Conservation (phyloP, 2,113 vertebrate species). For the Aldabrachelys gigantea region DNA sequence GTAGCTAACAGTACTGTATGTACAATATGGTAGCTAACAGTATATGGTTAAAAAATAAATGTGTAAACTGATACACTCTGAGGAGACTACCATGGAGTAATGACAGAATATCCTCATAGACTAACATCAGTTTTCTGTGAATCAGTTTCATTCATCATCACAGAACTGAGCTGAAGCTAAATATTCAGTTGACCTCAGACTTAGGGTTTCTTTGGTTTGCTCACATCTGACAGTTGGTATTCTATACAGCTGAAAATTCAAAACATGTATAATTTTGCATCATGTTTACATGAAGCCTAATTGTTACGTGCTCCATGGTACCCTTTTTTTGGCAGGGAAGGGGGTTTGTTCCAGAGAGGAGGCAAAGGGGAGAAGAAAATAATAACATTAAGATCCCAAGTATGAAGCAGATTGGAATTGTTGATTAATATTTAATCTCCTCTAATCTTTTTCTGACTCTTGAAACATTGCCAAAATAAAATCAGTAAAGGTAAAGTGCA, state of each 20-base stretch:
- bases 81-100: background rate
- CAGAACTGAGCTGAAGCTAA: constrained; percentile 7
- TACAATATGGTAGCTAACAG: constrained; percentile 51
- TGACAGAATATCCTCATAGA: background rate
- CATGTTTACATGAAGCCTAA: background rate
- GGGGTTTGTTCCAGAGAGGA: background rate
- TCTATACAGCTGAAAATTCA: background rate
- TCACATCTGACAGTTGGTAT: background rate
- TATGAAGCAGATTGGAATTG: constrained; percentile 37
- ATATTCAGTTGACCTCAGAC: constrained; percentile 24
- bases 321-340: background rate
- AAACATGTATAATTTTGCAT: background rate
- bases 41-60: background rate
- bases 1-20: constrained; percentile 39
- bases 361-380: background rate
- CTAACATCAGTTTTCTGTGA: constrained; percentile 24
- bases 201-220: background rate
- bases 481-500: constrained; percentile 31
- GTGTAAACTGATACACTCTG: background rate
- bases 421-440: constrained; percentile 31
- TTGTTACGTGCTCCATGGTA: background rate
- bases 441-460: background rate
- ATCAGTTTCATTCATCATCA: constrained; percentile 4
- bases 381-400: background rate
- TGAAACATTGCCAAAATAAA: constrained; percentile 59